A percentile compares a stretch with the other conserved stretches of the same genome.
These are phyloP conservation scores for Danionella cerebrum DNA, from an alignment of 2,113 vertebrate species.

Conservation along the genomic window DNA sequence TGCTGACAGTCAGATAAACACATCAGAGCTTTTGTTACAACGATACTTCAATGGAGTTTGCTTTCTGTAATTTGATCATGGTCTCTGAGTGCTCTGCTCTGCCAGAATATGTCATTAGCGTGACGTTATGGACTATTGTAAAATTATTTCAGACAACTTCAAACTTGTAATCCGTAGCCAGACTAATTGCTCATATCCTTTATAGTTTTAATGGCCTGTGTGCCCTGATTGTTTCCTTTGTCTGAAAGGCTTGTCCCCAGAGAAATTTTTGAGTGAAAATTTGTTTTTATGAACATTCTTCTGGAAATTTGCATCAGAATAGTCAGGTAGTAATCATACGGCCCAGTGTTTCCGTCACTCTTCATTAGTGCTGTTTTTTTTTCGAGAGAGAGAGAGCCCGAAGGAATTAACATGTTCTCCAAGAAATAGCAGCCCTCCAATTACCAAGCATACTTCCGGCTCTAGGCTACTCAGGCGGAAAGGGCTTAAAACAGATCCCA, in stretches of 20 bases:
- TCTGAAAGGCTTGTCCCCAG: slow-evolving; percentile 49
- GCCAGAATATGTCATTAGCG: slow-evolving; percentile 35
- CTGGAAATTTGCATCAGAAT: slow-evolving; percentile 44
- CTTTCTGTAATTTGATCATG: slow-evolving; percentile 35
- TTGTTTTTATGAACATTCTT: slow-evolving; percentile 42
- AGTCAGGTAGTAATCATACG: slow-evolving; percentile 38
- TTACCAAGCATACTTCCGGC: background rate
- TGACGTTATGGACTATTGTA: slow-evolving; percentile 37
- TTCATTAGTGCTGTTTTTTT: slow-evolving; percentile 34
- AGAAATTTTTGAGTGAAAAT: slow-evolving; percentile 22
- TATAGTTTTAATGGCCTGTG: slow-evolving; percentile 38
- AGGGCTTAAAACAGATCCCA: slow-evolving; percentile 2
- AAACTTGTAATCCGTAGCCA: slow-evolving; percentile 55
- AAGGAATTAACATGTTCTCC: slow-evolving; percentile 20
- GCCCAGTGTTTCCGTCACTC: slow-evolving; percentile 28
- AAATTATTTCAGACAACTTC: slow-evolving; percentile 46
- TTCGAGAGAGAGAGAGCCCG: slow-evolving; percentile 11
- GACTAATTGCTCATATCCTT: slow-evolving; percentile 57
- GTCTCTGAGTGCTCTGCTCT: slow-evolving; percentile 22
- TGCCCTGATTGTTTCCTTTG: slow-evolving; percentile 46
- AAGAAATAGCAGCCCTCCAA: background rate
- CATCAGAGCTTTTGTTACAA: background rate
- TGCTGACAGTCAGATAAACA: background rate
- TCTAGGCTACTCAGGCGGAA: slow-evolving; percentile 2
- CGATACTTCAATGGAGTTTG: slow-evolving; percentile 14